Evolutionary conservation across 1,140 invertebrate species (phyloP).

Genomic region (Lucilia cuprina): DNA sequence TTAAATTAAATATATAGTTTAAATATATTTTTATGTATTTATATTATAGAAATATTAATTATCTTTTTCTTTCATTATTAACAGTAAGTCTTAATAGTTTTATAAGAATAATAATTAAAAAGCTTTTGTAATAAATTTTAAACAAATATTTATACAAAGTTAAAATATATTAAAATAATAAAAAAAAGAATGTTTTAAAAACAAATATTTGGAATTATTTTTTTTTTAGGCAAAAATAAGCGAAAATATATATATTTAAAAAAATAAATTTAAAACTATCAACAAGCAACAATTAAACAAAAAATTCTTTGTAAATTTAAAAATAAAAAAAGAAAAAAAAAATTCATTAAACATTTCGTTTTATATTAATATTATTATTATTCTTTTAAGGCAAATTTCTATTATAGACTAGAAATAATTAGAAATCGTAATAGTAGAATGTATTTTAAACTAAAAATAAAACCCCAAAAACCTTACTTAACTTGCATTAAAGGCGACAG

Average conservation of each 20-base stretch:
- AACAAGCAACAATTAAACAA: background rate
- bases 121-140: background rate
- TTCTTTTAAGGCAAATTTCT: background rate
- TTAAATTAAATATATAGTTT: background rate
- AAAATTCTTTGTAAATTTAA: background rate
- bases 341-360: too few relatives aligned
- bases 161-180: background rate
- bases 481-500: background rate
- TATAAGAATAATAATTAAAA: background rate
- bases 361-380: too few relatives aligned
- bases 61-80: background rate
- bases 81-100: background rate
- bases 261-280: background rate
- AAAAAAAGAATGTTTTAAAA: background rate
- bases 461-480: background rate
- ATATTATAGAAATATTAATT: background rate
- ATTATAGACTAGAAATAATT: background rate
- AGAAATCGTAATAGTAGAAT: too few relatives aligned
- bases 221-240: background rate
- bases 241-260: background rate
- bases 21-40: background rate
- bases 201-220: background rate
- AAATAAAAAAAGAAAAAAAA: background rate
- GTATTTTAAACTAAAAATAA: background rate
- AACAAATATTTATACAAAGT: background rate